Conservation (phyloP, 2,113 vertebrate species). For the Callopanchax toddi region DNA sequence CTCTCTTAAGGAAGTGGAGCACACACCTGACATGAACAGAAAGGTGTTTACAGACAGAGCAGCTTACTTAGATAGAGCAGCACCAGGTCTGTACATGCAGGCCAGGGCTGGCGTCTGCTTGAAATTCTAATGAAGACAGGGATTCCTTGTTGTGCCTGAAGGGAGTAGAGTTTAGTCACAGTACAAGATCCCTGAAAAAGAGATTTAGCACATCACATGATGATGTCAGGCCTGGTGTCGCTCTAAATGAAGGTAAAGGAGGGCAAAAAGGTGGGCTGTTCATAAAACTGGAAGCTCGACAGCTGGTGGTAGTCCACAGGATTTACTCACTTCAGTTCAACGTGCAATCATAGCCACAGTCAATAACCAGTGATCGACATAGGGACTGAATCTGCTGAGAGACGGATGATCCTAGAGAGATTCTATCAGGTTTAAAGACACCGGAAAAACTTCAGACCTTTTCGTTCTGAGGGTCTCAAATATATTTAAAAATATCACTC, state of each 20-base stretch:
- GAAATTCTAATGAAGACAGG: constrained; percentile 42
- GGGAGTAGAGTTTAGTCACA: constrained; percentile 16
- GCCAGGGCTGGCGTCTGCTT: constrained; percentile 23
- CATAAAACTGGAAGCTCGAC: background rate
- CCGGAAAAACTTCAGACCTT: too few relatives aligned
- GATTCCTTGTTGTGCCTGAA: constrained; percentile 32
- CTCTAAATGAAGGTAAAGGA: background rate
- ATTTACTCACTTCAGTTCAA: background rate
- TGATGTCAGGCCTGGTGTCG: constrained; percentile 2
- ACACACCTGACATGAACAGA: constrained; percentile 38
- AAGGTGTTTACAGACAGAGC: constrained; percentile 55
- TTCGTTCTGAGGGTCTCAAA: too few relatives aligned
- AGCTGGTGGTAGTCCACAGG: background rate
- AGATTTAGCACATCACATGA: constrained; percentile 17
- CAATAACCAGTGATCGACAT: too few relatives aligned
- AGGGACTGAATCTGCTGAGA: too few relatives aligned
- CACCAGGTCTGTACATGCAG: constrained; percentile 22
- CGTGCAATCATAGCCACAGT: too few relatives aligned
- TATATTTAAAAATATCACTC: too few relatives aligned
- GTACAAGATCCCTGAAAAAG: constrained; percentile 3
- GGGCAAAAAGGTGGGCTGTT: fast-evolving
- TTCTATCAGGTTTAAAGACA: too few relatives aligned
- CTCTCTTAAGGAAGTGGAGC: constrained; percentile 50
- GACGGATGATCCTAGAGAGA: too few relatives aligned
- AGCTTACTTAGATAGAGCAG: constrained; percentile 36